Percentiles rank a stretch among this genome's conserved stretches.
These are phyloP conservation scores for Rhagonycha fulva DNA, from an alignment of 2,888 invertebrate genomes.

Conservation along the genomic window DNA sequence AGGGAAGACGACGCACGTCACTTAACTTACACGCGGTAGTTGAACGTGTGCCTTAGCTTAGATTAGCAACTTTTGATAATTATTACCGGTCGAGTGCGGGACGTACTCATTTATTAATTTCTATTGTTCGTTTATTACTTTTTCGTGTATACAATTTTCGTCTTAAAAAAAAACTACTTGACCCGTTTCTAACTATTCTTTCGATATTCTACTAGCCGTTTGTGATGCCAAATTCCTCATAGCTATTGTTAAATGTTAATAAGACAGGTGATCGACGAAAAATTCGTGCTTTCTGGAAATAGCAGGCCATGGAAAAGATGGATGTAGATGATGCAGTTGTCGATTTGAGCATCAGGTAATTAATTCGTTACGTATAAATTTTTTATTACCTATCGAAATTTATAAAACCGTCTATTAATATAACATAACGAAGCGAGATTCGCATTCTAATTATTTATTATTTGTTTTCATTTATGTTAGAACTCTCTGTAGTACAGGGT, in stretches of 20 bases:
- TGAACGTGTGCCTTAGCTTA: constrained; percentile 43
- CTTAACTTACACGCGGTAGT: constrained; percentile 35
- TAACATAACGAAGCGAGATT: neutral
- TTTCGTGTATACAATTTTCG: constrained; percentile 20
- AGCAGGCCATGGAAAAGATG: constrained; percentile 68
- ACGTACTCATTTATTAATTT: constrained; percentile 31
- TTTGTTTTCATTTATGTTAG: neutral
- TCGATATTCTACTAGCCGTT: neutral
- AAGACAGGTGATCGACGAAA: constrained; percentile 33
- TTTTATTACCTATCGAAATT: neutral
- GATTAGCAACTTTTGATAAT: constrained; percentile 46
- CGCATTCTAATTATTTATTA: neutral
- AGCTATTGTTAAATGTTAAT: constrained; percentile 23
- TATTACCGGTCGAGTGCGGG: constrained; percentile 37
- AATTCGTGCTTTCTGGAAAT: constrained; percentile 27
- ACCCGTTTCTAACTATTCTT: neutral
- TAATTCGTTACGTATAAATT: constrained; percentile 13
- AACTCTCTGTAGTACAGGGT: neutral
- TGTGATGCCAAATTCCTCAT: neutral
- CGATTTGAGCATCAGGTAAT: constrained; percentile 84
- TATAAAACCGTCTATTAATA: neutral
- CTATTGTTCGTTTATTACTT: constrained; percentile 34
- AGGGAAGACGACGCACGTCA: constrained; percentile 42
- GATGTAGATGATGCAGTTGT: constrained; percentile 88
- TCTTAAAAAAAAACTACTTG: neutral